phyloP scores from a whole-genome alignment of 2,888 invertebrate genomes.

The Synergus itoensis region DNA sequence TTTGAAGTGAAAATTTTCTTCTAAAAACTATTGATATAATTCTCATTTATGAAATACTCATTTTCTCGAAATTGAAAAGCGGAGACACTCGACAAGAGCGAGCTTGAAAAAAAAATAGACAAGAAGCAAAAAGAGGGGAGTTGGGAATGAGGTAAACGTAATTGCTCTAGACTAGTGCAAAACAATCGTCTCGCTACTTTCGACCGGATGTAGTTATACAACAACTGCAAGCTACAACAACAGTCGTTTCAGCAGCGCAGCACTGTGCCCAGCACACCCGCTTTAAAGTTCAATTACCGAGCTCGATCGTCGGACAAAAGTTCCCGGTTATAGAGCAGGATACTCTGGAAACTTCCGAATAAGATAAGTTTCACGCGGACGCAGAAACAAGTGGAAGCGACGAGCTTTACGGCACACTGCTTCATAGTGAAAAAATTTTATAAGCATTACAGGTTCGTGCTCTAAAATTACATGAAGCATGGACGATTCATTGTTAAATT shows the following conservation, averaged over 20 bases:
- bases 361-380: constrained; percentile 60
- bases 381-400: constrained; percentile 53
- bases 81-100: neutral
- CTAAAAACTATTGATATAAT: neutral
- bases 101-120: neutral
- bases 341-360: constrained; percentile 59
- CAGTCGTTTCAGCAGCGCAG: constrained; percentile 40
- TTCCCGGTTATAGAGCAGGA: constrained; percentile 59
- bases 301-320: constrained; percentile 58
- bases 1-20: neutral
- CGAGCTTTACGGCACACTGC: constrained; percentile 13
- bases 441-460: neutral
- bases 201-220: constrained; percentile 49
- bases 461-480: neutral
- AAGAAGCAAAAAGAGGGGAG: neutral
- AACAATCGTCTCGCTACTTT: constrained; percentile 41
- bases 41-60: neutral
- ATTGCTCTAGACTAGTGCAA: constrained; percentile 37
- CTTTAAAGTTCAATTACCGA: constrained; percentile 62
- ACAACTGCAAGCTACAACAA: constrained; percentile 40
- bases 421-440: neutral
- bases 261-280: constrained; percentile 50
- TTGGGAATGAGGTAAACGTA: constrained; percentile 28
- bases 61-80: neutral
- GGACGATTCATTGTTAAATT: neutral